These are phyloP conservation scores for Chaenocephalus aceratus DNA, from an alignment of 2,113 vertebrate species.

Conservation along the genomic window DNA sequence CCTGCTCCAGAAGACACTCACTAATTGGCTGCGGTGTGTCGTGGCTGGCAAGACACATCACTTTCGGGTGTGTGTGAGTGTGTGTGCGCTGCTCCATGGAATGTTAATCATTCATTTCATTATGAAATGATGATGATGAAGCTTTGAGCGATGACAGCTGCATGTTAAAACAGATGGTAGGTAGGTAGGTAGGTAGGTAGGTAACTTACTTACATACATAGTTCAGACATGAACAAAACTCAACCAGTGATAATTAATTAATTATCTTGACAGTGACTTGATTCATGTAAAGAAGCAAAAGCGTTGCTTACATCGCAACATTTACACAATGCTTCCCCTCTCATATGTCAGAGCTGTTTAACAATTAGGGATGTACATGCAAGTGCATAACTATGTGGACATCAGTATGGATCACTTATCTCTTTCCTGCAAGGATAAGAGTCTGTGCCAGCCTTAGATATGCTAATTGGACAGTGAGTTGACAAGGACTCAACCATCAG, in stretches of 20 bases:
- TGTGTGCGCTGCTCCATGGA: conserved; percentile 22
- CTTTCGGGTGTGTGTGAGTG: conserved; percentile 28
- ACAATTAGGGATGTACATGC: conserved; percentile 66
- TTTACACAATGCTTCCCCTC: conserved; percentile 31
- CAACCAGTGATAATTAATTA: conserved; percentile 9
- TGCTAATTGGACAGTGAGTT: conserved; percentile 82
- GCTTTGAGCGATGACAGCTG: neutral
- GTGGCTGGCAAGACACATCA: conserved; percentile 20
- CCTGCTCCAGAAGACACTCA: conserved; percentile 61
- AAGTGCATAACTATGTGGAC: conserved; percentile 65
- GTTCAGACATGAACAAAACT: neutral
- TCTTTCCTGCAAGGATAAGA: conserved; percentile 54
- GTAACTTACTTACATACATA: too few species aligned
- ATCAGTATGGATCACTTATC: conserved; percentile 73
- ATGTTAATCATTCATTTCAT: conserved; percentile 38
- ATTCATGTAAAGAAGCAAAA: neutral
- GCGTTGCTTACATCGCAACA: neutral
- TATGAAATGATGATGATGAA: conserved; percentile 28
- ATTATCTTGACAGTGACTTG: conserved; percentile 16
- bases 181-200: too few species aligned
- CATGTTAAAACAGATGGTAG: neutral
- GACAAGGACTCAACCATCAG: conserved; percentile 79
- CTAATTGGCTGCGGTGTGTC: conserved; percentile 72
- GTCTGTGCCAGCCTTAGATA: conserved; percentile 69
- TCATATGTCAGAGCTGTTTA: conserved; percentile 50